Base-by-base conservation (phyloP, 2,113 vertebrate genomes). In the Hoplias malabaricus region DNA sequence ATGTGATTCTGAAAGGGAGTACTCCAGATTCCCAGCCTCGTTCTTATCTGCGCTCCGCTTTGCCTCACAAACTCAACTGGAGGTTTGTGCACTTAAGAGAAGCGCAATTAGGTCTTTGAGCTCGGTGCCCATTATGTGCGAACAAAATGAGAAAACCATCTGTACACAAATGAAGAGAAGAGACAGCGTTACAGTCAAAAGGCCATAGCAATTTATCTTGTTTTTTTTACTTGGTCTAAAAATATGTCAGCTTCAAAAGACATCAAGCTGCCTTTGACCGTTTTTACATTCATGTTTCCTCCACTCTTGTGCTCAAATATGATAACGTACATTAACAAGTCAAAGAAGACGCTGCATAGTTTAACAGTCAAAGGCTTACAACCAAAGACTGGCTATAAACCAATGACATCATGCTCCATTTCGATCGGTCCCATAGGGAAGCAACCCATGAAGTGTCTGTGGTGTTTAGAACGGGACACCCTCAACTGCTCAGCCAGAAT, bases 1-100 rank as follows among this genome's bases (percentile, higher is more conserved):
- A 91, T 92, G 90, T 88, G 92, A 93, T 91, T 88, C 87, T 92
- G 90, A 92, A 92, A 90, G 88, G 86, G 88, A 91, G 89, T 89
- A 90, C 89, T 90, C 85, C 80, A 88, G 88, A 92, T 90, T 92
- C 86, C 31, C 86, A 83, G 89, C 90, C 90, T 89, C 87, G 83
- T 80, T 88, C 89, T 92, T 93, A 92, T 93, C 89, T 89, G 86
- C 68, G 46, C 75, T 78, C 86, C 43, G 50, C 80, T 82, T 78
- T 81, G 54, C 89, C 85, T 91, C 87, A 89, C 89, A 90, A 92
- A 92, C 90, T 89, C 88, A 85, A 81, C 88, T 88, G 81, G 87
- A 88, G 89, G 90, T 90, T 90, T 90, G 85, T 86, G 87, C 88
- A 83, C 86, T 88, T 87, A 88, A 89, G 86, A 87, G 69, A 79